A percentile compares a stretch with the other conserved stretches of the same genome.
Evolutionary conservation across 2,797 vertebrate genomes (phyloP).

Genomic region (Danio tinwini): DNA sequence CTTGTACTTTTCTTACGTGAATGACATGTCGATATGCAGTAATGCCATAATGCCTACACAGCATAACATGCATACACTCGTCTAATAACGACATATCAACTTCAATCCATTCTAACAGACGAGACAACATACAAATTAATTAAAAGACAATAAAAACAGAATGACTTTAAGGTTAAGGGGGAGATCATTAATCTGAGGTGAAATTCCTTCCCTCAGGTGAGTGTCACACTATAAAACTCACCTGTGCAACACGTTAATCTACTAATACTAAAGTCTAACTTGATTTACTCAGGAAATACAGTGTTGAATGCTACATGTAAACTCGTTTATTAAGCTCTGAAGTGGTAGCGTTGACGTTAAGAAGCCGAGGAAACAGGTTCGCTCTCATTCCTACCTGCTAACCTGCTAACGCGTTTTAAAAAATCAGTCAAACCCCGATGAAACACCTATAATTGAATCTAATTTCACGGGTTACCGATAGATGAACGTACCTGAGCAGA

Average conservation of each 20-base stretch:
- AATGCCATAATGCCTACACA: background rate
- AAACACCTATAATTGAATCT: background rate
- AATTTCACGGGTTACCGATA: background rate
- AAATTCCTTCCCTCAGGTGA: background rate
- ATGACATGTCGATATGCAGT: background rate
- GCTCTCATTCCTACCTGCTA: conserved; percentile 49
- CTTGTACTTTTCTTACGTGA: background rate
- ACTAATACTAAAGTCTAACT: background rate
- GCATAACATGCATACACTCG: background rate
- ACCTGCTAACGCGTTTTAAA: conserved; percentile 31
- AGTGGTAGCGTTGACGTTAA: background rate
- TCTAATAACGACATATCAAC: conserved; percentile 23
- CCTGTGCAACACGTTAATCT: background rate
- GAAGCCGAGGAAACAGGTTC: conserved; percentile 30
- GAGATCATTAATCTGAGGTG: background rate
- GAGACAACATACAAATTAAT: background rate
- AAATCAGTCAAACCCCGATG: background rate
- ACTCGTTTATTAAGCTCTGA: background rate
- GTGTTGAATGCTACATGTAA: background rate
- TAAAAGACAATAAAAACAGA: background rate
- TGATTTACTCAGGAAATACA: background rate
- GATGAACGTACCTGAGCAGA: conserved; percentile 20
- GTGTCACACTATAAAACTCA: background rate
- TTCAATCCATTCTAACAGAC: background rate
- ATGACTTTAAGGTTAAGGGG: too few species aligned